Evolutionary conservation across 2,113 vertebrate genomes (phyloP).

Genomic region (Emydura subglobosa): DNA sequence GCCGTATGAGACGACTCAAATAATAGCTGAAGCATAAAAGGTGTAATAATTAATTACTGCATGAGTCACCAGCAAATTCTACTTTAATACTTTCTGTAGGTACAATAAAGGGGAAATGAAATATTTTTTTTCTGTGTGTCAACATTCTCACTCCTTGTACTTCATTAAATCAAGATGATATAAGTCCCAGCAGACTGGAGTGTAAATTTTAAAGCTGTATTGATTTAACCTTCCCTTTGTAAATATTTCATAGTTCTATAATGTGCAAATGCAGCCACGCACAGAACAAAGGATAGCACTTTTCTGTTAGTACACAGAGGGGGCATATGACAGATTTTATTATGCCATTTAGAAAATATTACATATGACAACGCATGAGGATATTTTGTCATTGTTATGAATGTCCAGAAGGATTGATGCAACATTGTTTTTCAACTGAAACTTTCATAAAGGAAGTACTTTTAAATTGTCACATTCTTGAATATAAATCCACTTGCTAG

Average conservation of each 20-base stretch:
- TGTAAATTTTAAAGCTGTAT: slow-evolving; percentile 82
- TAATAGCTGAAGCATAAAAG: slow-evolving; percentile 54
- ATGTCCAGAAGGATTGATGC: slow-evolving; percentile 45
- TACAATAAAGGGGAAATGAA: slow-evolving; percentile 61
- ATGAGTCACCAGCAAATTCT: slow-evolving; percentile 65
- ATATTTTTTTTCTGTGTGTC: slow-evolving; percentile 70
- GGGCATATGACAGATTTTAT: slow-evolving; percentile 64
- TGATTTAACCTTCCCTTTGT: slow-evolving; percentile 83
- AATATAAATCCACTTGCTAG: slow-evolving; percentile 22
- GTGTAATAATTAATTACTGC: slow-evolving; percentile 74
- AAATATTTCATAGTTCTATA: slow-evolving; percentile 82
- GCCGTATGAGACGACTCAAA: slow-evolving; percentile 51
- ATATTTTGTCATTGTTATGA: slow-evolving; percentile 51
- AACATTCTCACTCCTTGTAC: slow-evolving; percentile 75
- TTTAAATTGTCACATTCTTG: slow-evolving; percentile 39
- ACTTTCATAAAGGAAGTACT: slow-evolving; percentile 28
- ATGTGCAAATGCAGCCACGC: slow-evolving; percentile 68
- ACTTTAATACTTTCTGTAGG: slow-evolving; percentile 58
- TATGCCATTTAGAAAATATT: slow-evolving; percentile 69
- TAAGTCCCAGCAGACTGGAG: slow-evolving; percentile 75
- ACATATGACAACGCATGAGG: slow-evolving; percentile 46
- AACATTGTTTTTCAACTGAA: slow-evolving; percentile 49
- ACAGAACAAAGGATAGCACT: slow-evolving; percentile 70
- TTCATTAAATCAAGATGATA: slow-evolving; percentile 83
- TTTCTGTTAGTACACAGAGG: slow-evolving; percentile 54